Base-by-base conservation (phyloP, 2,888 invertebrate species). In the Melanchra persicariae region DNA sequence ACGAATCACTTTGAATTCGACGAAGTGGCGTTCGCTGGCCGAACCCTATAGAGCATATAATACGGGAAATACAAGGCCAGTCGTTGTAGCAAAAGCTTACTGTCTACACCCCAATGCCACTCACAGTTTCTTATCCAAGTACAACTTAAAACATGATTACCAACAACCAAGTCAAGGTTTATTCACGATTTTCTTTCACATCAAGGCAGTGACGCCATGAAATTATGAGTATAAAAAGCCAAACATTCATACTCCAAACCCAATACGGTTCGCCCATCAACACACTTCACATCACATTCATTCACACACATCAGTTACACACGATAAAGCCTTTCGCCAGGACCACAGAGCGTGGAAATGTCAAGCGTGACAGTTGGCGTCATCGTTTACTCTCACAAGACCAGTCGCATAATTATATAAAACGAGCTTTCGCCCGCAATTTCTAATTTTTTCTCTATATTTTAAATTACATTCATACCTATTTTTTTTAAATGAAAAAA, bases 201-300 rank as follows among this genome's bases (percentile, higher is more conserved):
- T 5, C n/a, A n/a, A 12, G 3, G 1, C 26, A 22, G 12, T 61
- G 47, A 51, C 47, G 8, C 40, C n/a, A 49, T 62, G 3, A 37
- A 61, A 51, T 60, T 10, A 24, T 47, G 61, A 15, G 4, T n/a
- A 17, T 40, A 15, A 15, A 17, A 51, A 30, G 26, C 45, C 24
- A 43, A 22, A 45, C 15, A 52, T 52, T 55, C 45, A 69, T 40
- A 40, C 34, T 19, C 15, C 19, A 40, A 22, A 49, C 24, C 22
- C 6, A 37, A 43, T 43, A 45, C 17, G 19, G 15, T 24, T 69
- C 10, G 34, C n/a, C 30, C 70, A 34, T 68, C 52, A 68, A 43
- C 43, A 70, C 70, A 68, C 47, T 40, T 66, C 8, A 57, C 47
- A 47, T 61, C 15, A 55, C 66, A 17, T 67, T 43, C 40, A 70